phyloP scores from a whole-genome alignment of 1,140 invertebrate species.

The Holcopasites calliopsidis region DNA sequence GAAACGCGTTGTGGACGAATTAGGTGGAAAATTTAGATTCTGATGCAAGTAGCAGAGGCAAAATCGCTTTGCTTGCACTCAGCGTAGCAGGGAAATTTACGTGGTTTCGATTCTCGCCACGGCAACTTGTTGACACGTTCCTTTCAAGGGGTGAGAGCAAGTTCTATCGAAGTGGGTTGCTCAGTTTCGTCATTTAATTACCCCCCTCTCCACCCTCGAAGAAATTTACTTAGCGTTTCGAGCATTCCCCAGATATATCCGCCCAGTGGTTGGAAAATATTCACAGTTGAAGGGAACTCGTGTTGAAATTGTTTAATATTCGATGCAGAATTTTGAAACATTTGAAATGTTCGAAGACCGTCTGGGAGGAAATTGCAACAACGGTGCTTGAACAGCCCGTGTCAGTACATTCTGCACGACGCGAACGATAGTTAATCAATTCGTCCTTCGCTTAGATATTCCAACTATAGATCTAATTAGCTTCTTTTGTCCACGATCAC shows the following conservation, averaged over 20 bases:
- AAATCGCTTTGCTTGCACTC: not conserved
- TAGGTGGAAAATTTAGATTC: not conserved
- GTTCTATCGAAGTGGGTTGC: not conserved
- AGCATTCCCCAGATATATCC: not conserved
- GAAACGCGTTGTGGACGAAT: not conserved
- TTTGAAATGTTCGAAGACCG: not conserved
- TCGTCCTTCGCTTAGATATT: slow-evolving; percentile 50
- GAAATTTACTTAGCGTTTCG: not conserved
- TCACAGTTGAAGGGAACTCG: no score
- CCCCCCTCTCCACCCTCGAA: no score
- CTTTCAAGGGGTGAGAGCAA: not conserved
- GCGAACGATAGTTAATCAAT: slow-evolving; percentile 42
- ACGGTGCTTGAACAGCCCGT: slow-evolving; percentile 9
- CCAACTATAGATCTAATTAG: slow-evolving; percentile 27
- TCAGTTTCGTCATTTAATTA: not conserved
- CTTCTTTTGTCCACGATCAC: not conserved
- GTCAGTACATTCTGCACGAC: not conserved
- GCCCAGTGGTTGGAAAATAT: not conserved
- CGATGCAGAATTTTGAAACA: no score
- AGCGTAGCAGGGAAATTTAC: not conserved
- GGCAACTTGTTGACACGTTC: slow-evolving; percentile 1
- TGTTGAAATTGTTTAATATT: no score
- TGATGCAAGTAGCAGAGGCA: no score
- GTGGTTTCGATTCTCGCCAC: not conserved
- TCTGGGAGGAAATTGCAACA: slow-evolving; percentile 7